phyloP scores from a whole-genome alignment of 2,888 invertebrate genomes.

The Oscheius myriophilus region DNA sequence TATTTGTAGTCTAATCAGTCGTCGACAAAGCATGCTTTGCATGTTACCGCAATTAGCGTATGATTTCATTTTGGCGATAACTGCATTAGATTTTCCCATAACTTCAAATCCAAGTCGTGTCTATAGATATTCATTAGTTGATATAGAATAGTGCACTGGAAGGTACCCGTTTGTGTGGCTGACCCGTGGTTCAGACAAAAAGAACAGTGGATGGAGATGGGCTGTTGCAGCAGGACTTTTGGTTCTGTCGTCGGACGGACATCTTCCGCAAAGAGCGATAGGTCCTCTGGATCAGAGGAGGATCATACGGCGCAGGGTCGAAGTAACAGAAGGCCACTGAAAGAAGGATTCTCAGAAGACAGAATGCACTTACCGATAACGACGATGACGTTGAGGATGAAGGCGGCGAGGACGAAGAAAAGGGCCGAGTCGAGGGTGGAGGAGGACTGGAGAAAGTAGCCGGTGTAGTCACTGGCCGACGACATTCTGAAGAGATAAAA shows the following conservation, averaged over 20 bases:
- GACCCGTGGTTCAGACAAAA: conserved; percentile 35
- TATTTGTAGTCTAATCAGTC: too few species aligned
- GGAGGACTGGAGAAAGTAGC: conserved; percentile 47
- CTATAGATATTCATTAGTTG: too few species aligned
- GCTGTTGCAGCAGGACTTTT: conserved; percentile 45
- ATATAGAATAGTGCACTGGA: too few species aligned
- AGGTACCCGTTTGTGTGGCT: too few species aligned
- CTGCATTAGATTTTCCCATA: too few species aligned
- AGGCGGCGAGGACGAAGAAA: conserved; percentile 57
- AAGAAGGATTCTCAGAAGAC: conserved; percentile 3
- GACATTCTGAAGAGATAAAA: conserved; percentile 1
- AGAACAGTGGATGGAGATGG: conserved; percentile 48
- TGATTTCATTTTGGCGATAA: too few species aligned
- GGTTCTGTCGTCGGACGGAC: conserved; percentile 29
- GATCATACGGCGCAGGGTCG: conserved; percentile 53
- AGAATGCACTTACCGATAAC: conserved; percentile 39
- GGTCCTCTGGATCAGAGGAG: conserved; percentile 45
- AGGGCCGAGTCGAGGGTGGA: conserved; percentile 56
- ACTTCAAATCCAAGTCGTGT: too few species aligned
- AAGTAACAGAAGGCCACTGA: conserved; percentile 60
- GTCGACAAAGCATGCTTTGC: too few species aligned
- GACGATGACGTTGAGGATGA: conserved; percentile 57
- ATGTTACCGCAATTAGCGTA: too few species aligned
- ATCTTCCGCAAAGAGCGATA: conserved; percentile 42
- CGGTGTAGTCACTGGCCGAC: conserved; percentile 15